A percentile compares a stretch with the other conserved stretches of the same genome.
Evolutionary conservation across 2,797 vertebrate genomes (phyloP).

Genomic region (Tympanoctomys barrerae): DNA sequence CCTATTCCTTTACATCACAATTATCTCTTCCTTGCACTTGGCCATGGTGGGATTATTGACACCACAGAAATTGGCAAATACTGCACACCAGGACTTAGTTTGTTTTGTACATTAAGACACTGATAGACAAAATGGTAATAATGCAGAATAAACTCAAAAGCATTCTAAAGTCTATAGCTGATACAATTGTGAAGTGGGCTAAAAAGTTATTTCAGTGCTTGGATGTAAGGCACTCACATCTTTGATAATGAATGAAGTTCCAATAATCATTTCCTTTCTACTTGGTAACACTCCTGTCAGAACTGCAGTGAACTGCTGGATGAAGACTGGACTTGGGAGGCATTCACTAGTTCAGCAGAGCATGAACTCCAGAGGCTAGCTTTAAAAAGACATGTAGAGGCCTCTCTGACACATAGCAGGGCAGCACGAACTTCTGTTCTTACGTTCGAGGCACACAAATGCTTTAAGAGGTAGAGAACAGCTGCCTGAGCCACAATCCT

Average conservation of each 20-base stretch:
- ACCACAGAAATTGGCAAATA: not conserved
- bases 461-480: no score
- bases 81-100: not conserved
- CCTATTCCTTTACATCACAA: not conserved
- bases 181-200: not conserved
- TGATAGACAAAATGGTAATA: not conserved
- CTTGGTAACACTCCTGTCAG: not conserved
- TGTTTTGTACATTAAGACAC: not conserved
- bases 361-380: not conserved
- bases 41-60: not conserved
- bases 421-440: not conserved
- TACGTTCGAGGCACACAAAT: not conserved
- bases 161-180: not conserved
- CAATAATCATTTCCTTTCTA: not conserved
- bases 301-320: not conserved
- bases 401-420: not conserved
- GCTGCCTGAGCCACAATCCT: not conserved
- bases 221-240: not conserved
- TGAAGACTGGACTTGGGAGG: not conserved
- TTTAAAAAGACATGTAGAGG: not conserved
- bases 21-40: not conserved
- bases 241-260: not conserved
- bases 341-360: not conserved
- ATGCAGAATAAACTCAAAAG: not conserved
- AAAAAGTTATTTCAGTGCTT: not conserved